Conservation (phyloP, 37 sponge, comb jelly and placozoan species). For the Geodia barretti region DNA sequence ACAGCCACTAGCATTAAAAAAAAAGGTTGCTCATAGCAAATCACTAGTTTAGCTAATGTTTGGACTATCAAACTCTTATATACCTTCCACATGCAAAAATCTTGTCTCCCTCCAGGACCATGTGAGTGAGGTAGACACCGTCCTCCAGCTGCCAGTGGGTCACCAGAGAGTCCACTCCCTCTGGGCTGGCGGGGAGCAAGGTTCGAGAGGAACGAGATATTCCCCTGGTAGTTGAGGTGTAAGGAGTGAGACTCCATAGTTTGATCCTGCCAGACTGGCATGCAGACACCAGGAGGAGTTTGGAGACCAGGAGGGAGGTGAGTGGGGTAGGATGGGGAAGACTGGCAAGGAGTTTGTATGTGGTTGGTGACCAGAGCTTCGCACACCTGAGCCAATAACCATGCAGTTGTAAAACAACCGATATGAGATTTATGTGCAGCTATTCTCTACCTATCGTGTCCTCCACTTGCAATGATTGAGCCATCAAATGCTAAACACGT, state of each 20-base stretch:
- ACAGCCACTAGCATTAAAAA: slow-evolving; percentile 38
- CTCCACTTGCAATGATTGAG: slow-evolving; percentile 47
- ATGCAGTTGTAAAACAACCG: background rate
- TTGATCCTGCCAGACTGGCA: slow-evolving; percentile 10
- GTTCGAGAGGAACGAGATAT: slow-evolving; percentile 19
- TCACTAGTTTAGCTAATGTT: background rate
- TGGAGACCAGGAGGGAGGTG: slow-evolving; percentile 44
- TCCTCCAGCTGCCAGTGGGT: slow-evolving; percentile 26
- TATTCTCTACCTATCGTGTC: slow-evolving; percentile 55
- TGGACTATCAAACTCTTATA: background rate
- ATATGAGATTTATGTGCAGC: background rate
- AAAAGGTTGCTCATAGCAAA: background rate
- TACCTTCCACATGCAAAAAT: slow-evolving; percentile 70
- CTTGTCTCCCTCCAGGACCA: slow-evolving; percentile 20
- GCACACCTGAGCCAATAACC: slow-evolving; percentile 43
- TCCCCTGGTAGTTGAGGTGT: background rate
- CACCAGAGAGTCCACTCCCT: background rate
- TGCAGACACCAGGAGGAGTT: slow-evolving; percentile 60
- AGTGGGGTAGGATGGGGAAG: slow-evolving; percentile 34
- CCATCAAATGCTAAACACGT: slow-evolving; percentile 53
- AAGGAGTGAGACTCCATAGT: slow-evolving; percentile 10
- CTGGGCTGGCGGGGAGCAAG: background rate
- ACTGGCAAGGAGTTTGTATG: slow-evolving; percentile 5
- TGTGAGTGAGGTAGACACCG: slow-evolving; percentile 12
- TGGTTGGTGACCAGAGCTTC: slow-evolving; percentile 47